These are phyloP conservation scores for Paramuricea clavata DNA, from an alignment of 92 coral and sea anemone genomes.

Conservation along the genomic window DNA sequence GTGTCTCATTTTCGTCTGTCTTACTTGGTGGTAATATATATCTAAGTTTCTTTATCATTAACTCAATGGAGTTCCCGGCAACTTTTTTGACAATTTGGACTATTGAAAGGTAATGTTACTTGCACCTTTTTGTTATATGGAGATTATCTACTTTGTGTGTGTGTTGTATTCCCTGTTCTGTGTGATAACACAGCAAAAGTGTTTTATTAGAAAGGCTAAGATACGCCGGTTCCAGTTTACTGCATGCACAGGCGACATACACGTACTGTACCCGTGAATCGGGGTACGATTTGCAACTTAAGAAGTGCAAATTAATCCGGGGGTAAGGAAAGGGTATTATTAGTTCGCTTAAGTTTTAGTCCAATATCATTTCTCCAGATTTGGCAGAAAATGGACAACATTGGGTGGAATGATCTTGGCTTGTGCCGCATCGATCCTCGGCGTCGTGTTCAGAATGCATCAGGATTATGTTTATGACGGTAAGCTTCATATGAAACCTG, in stretches of 20 bases:
- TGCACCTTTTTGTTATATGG: neutral
- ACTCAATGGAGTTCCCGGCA: slow-evolving; percentile 35
- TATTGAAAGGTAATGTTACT: slow-evolving; percentile 3
- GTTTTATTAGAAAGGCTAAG: too few relatives aligned
- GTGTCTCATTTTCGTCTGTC: slow-evolving; percentile 26
- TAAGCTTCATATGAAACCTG: neutral
- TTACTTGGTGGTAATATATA: slow-evolving; percentile 41
- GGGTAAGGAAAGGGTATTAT: too few relatives aligned
- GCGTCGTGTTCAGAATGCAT: slow-evolving; percentile 39
- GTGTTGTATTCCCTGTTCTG: too few relatives aligned
- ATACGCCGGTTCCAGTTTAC: too few relatives aligned
- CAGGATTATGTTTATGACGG: slow-evolving; percentile 17
- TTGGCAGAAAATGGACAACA: slow-evolving; percentile 82
- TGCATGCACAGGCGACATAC: too few relatives aligned
- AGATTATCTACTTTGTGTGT: too few relatives aligned
- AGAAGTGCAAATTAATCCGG: too few relatives aligned
- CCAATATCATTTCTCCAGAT: slow-evolving; percentile 40
- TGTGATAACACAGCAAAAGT: too few relatives aligned
- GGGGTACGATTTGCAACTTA: too few relatives aligned
- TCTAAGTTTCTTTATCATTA: slow-evolving; percentile 27
- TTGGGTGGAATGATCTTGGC: slow-evolving; percentile 69
- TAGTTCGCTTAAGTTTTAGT: too few relatives aligned
- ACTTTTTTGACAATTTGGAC: slow-evolving; percentile 31
- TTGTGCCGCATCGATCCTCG: slow-evolving; percentile 47
- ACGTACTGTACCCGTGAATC: too few relatives aligned